These are phyloP conservation scores for Rana temporaria DNA, from an alignment of 2,113 vertebrate genomes.

Conservation along the genomic window DNA sequence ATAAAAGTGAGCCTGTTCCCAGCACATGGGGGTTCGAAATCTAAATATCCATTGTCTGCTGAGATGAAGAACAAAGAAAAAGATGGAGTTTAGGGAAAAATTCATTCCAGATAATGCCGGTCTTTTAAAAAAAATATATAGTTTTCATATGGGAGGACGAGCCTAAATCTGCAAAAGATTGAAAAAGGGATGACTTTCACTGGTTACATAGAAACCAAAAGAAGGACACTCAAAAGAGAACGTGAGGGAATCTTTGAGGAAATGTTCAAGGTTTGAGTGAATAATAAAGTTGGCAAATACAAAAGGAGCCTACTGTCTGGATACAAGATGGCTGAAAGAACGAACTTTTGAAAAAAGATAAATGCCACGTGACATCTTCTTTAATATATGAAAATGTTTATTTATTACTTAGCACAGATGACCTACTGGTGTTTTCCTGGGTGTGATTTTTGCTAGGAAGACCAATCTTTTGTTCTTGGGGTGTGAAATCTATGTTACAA, in stretches of 20 bases:
- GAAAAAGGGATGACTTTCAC: no score
- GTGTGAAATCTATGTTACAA: not conserved
- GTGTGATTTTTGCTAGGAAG: not conserved
- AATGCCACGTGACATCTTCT: not conserved
- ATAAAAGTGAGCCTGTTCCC: no score
- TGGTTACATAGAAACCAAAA: not conserved
- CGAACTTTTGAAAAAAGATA: not conserved
- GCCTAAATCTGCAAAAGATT: no score
- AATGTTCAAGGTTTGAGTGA: not conserved
- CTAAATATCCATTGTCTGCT: no score
- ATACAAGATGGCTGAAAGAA: not conserved
- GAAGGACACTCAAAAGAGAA: not conserved
- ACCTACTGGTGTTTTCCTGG: constrained; percentile 8
- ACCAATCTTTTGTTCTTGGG: not conserved
- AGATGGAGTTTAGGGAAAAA: not conserved
- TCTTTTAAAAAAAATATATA: no score
- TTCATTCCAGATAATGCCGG: no score
- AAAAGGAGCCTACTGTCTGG: not conserved
- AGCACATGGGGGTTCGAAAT: no score
- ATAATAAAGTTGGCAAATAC: not conserved
- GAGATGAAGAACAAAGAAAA: not conserved
- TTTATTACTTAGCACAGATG: constrained; percentile 3
- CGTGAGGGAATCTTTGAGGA: not conserved
- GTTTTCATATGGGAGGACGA: no score
- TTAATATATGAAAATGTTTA: not conserved